Percentiles rank a stretch among this genome's conserved stretches.
These are phyloP conservation scores for Ptychobarbus kaznakovi DNA, from an alignment of 2,797 vertebrate species.

Conservation along the genomic window DNA sequence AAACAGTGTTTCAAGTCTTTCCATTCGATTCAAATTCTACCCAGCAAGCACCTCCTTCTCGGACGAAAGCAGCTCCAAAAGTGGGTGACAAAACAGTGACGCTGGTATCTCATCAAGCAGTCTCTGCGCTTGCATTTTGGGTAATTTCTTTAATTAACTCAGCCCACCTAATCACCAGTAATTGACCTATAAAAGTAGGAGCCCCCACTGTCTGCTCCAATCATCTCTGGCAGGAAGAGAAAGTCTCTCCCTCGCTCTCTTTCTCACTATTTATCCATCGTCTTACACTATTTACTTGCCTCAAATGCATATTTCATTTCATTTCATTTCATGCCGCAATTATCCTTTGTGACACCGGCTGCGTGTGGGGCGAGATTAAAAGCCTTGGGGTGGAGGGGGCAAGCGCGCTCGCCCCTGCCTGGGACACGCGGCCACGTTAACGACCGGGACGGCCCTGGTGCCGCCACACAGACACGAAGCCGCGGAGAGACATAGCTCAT, in stretches of 20 bases:
- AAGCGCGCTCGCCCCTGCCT: constrained; percentile 77
- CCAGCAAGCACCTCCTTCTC: constrained; percentile 72
- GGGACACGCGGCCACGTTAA: constrained; percentile 85
- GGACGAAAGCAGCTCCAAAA: constrained; percentile 63
- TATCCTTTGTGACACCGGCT: constrained; percentile 79
- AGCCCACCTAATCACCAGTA: constrained; percentile 91
- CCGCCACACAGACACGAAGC: constrained; percentile 82
- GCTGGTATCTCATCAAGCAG: constrained; percentile 73
- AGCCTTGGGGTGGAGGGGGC: constrained; percentile 72
- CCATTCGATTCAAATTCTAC: constrained; percentile 75
- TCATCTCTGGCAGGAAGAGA: constrained; percentile 82
- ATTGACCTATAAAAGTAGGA: constrained; percentile 90
- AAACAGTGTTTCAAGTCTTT: constrained; percentile 58
- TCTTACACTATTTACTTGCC: constrained; percentile 59
- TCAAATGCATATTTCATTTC: constrained; percentile 60
- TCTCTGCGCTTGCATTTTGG: constrained; percentile 82
- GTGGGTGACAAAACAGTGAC: constrained; percentile 74
- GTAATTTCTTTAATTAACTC: constrained; percentile 86
- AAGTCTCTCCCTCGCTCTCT: constrained; percentile 63
- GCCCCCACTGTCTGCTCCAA: constrained; percentile 85
- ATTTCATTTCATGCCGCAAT: constrained; percentile 71
- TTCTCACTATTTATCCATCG: constrained; percentile 57
- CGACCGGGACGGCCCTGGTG: constrained; percentile 76
- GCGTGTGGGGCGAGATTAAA: constrained; percentile 73
- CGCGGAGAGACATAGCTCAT: constrained; percentile 97